These are phyloP conservation scores for Neoseiulus cucumeris DNA, from an alignment of 1,140 invertebrate genomes.

Conservation along the genomic window DNA sequence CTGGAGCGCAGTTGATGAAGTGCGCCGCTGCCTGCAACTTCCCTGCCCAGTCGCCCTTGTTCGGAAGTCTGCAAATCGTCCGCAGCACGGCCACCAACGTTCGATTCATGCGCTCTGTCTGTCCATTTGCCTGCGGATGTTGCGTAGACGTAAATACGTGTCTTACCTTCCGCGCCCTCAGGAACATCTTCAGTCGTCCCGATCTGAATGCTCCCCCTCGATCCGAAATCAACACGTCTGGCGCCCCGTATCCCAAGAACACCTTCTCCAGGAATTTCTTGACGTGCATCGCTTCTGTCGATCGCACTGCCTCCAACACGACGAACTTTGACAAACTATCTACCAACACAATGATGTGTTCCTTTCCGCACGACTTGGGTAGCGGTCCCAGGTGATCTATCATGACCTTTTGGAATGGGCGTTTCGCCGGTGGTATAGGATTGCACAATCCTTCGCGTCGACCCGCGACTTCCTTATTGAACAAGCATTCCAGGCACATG, in stretches of 20 bases:
- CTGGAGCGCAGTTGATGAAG: background rate
- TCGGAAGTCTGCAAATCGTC: background rate
- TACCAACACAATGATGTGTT: background rate
- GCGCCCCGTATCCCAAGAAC: background rate
- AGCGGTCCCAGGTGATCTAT: background rate
- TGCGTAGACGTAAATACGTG: too few species aligned
- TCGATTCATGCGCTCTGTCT: background rate
- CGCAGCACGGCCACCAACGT: too few species aligned
- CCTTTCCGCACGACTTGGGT: too few species aligned
- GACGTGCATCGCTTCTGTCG: too few species aligned
- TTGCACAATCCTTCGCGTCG: background rate
- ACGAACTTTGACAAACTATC: background rate
- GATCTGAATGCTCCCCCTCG: background rate
- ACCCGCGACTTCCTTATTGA: background rate
- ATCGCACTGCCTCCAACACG: background rate
- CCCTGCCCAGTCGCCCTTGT: background rate
- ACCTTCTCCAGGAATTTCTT: too few species aligned
- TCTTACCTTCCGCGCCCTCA: too few species aligned
- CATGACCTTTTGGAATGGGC: too few species aligned
- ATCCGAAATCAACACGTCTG: background rate
- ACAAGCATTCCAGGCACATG: background rate
- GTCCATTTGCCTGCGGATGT: too few species aligned
- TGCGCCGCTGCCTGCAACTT: background rate
- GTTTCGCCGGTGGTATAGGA: background rate
- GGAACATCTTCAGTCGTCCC: background rate